A percentile compares a stretch with the other conserved stretches of the same genome.
Evolutionary conservation across 1,140 invertebrate genomes (phyloP).

Genomic region (Brachionus plicatilis): DNA sequence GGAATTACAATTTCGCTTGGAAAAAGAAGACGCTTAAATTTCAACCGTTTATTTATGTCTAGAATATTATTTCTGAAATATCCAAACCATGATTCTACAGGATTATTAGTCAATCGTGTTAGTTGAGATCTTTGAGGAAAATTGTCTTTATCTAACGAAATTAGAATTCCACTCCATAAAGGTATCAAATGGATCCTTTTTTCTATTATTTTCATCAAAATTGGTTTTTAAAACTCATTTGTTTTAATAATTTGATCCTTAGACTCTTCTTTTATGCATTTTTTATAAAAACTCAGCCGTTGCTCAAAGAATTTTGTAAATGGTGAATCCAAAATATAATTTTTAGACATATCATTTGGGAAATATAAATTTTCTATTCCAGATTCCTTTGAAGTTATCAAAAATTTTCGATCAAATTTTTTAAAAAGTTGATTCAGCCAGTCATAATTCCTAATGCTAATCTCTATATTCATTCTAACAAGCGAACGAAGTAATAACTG

Average conservation of each 20-base stretch:
- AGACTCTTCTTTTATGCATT: too few species aligned
- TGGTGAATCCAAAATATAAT: too few species aligned
- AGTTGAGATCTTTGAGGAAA: background rate
- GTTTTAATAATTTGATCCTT: too few species aligned
- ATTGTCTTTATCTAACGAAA: background rate
- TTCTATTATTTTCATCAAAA: too few species aligned
- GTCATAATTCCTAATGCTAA: too few species aligned
- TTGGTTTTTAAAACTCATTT: too few species aligned
- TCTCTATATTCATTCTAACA: too few species aligned
- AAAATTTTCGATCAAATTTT: background rate
- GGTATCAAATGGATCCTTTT: background rate
- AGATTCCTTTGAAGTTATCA: background rate
- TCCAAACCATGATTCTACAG: background rate
- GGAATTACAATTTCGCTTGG: background rate
- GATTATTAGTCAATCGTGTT: background rate
- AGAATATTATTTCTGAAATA: slow-evolving; percentile 9
- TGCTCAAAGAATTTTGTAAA: too few species aligned
- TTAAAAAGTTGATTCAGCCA: background rate
- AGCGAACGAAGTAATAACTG: too few species aligned
- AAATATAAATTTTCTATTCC: too few species aligned
- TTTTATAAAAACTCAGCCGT: too few species aligned
- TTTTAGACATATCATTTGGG: too few species aligned
- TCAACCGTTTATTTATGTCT: background rate
- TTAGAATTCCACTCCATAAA: background rate
- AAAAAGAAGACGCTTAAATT: background rate